phyloP scores from a whole-genome alignment of 2,888 invertebrate genomes.

The Clunio marinus region DNA sequence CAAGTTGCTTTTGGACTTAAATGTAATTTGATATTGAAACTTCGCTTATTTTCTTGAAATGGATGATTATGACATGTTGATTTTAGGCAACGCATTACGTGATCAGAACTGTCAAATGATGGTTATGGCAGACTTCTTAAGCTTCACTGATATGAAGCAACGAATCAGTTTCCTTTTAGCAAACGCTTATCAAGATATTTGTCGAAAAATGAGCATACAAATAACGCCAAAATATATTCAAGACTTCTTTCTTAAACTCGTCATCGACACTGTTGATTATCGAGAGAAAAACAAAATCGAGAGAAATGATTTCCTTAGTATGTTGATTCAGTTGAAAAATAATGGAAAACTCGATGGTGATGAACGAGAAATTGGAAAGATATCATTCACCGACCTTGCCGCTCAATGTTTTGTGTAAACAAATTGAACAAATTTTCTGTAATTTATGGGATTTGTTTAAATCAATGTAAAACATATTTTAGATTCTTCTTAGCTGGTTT shows the following conservation, averaged over 20 bases:
- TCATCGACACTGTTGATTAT: constrained; percentile 47
- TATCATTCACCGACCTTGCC: constrained; percentile 32
- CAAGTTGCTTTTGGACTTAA: constrained; percentile 25
- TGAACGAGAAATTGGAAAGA: constrained; percentile 33
- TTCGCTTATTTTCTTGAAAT: too few relatives aligned
- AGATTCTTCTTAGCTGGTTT: constrained; percentile 59
- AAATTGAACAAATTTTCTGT: too few relatives aligned
- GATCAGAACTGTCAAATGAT: constrained; percentile 34
- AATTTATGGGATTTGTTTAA: neutral
- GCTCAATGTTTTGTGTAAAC: constrained; percentile 39
- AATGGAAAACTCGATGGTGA: constrained; percentile 48
- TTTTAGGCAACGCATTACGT: constrained; percentile 33
- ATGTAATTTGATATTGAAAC: constrained; percentile 28
- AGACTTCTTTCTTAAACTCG: constrained; percentile 42
- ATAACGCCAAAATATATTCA: constrained; percentile 29
- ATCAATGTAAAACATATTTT: too few relatives aligned
- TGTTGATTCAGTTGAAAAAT: constrained; percentile 50
- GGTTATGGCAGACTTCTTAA: constrained; percentile 15
- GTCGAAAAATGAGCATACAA: constrained; percentile 21
- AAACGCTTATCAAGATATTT: constrained; percentile 31
- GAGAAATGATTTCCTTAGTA: constrained; percentile 35
- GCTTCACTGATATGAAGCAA: constrained; percentile 30
- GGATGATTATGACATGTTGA: neutral
- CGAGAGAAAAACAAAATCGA: constrained; percentile 47
- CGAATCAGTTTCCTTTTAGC: constrained; percentile 15